Evolutionary conservation across 2,113 vertebrate genomes (phyloP), one percentile per base, ranked within the genome.

Genomic region (Atherinomorus stipes): DNA sequence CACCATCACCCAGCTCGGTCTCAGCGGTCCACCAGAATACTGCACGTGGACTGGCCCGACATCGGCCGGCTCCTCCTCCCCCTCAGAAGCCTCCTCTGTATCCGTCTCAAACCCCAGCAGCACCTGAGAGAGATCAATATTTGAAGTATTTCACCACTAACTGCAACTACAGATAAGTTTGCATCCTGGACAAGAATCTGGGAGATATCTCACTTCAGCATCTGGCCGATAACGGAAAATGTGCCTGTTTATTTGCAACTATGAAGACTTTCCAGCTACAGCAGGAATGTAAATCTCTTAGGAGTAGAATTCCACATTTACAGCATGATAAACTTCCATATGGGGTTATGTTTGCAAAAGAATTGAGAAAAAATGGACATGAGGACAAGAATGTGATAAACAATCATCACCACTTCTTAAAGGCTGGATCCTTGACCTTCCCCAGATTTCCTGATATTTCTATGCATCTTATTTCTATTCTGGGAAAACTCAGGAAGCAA

Each of bases 1-100:
- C n/a, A 89, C 87, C 63, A 63, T 37, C 81, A 93, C 90, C 91
- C 92, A 92, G 85, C 88, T 89, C 28, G 90, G 89, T 59, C 83
- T 88, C 34, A 89, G 51, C 0, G 83, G 77, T 4, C 84, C 81
- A 10, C 84, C 90, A 7, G 86, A 89, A 19, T 68, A 84, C 53
- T 88, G 85, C 38, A 86, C 62, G 1, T 42, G 31, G 37, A 73
- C 22, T 0, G 66, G 54, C 7, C 34, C 64, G 0, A 0, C 44
- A 0, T 64, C 58, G 0, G 0, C 25, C 0, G 71, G 40, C 0
- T 87, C 77, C 22, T 85, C 91, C 11, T 91, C 88, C 1, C 63
- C 76, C 22, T 86, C 85, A 0, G 80, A 87, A 3, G 52, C 79
- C 52, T 88, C 87, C 1, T 91, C 89, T 0, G 85, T 85, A 76